phyloP scores from a whole-genome alignment of 2,113 vertebrate species.

The Mionectes macconnelli region DNA sequence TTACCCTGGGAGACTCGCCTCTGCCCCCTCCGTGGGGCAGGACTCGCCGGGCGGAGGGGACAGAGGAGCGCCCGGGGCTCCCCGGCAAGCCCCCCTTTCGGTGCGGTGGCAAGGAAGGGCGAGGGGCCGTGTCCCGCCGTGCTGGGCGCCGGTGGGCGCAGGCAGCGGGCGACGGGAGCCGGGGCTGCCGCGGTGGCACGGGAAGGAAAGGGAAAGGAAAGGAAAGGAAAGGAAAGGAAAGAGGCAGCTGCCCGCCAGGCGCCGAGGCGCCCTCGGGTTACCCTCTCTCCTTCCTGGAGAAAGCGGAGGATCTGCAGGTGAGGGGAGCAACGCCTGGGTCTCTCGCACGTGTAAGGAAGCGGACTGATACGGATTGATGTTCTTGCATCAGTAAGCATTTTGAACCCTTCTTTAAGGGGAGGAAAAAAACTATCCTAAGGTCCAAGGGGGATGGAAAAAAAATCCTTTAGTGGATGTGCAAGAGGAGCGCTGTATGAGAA shows the following conservation, averaged over 20 bases:
- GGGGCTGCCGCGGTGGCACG: neutral
- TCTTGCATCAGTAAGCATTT: neutral
- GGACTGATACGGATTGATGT: neutral
- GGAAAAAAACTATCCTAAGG: neutral
- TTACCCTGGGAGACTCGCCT: neutral
- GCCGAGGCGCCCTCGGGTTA: neutral
- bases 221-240: too few relatives aligned
- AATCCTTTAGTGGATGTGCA: neutral
- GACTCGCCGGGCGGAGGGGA: neutral
- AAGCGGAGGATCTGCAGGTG: neutral
- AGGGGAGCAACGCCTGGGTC: accelerated
- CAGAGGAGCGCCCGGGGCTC: neutral
- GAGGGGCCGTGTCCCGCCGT: neutral
- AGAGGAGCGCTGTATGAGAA: neutral
- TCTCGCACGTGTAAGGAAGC: neutral
- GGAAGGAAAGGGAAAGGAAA: neutral
- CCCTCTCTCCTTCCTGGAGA: neutral
- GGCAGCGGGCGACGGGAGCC: neutral
- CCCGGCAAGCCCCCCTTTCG: neutral
- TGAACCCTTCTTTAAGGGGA: neutral
- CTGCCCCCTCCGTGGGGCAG: neutral
- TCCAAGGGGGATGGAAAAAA: neutral
- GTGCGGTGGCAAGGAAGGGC: neutral
- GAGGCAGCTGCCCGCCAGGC: neutral
- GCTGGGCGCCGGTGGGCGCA: neutral